These are phyloP conservation scores for Zele albiditarsus DNA, from an alignment of 2,888 invertebrate genomes.

Conservation along the genomic window DNA sequence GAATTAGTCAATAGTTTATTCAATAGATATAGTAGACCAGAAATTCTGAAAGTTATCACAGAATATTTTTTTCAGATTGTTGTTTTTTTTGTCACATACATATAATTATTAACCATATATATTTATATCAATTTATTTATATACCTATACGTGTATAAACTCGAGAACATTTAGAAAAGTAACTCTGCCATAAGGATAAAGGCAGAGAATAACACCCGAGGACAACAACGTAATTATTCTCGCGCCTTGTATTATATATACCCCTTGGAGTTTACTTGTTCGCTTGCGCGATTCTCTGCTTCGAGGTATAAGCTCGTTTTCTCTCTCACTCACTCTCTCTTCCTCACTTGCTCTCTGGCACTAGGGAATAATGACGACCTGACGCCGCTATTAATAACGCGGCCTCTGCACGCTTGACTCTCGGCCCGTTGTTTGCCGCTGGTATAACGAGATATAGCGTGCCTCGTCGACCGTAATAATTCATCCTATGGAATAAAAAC, in stretches of 20 bases:
- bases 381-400: constrained; percentile 54
- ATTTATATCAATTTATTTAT: not conserved
- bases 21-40: not conserved
- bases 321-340: constrained; percentile 29
- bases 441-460: constrained; percentile 55
- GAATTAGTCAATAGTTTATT: constrained; percentile 29
- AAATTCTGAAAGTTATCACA: not conserved
- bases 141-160: not conserved
- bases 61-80: not conserved
- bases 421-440: constrained; percentile 46
- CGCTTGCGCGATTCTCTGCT: constrained; percentile 44
- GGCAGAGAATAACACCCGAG: constrained; percentile 20
- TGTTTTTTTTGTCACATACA: not conserved
- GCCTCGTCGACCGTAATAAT: constrained; percentile 45
- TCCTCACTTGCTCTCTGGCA: constrained; percentile 35
- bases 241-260: constrained; percentile 28
- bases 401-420: constrained; percentile 45
- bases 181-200: constrained; percentile 3
- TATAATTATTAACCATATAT: constrained; percentile 6
- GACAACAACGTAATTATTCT: constrained; percentile 43
- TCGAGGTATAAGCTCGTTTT: constrained; percentile 35
- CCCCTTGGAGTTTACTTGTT: constrained; percentile 38
- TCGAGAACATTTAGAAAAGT: not conserved
- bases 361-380: constrained; percentile 53
- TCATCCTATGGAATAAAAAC: constrained; percentile 41